phyloP scores from a whole-genome alignment of 2,797 vertebrate species.

The Macropus fuliginosus region DNA sequence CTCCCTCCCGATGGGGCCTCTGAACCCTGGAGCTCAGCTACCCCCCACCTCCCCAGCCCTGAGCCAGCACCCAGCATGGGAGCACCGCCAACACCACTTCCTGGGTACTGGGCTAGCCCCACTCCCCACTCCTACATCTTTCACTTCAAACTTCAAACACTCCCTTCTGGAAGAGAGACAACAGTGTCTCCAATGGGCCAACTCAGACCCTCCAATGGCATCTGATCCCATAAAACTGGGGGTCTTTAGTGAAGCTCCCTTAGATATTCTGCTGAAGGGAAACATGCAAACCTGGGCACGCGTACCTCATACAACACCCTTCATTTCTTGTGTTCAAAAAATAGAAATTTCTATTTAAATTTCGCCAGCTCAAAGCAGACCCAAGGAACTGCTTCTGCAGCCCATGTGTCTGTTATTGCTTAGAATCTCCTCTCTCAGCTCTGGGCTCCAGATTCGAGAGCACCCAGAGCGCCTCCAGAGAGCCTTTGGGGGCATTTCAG shows the following conservation, averaged over 20 bases:
- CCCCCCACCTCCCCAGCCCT: neutral
- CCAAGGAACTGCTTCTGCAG: neutral
- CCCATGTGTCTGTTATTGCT: constrained; percentile 73
- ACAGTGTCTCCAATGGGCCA: constrained; percentile 13
- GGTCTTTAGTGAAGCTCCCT: neutral
- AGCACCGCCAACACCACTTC: constrained; percentile 53
- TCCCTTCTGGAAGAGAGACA: neutral
- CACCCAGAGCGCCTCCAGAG: neutral
- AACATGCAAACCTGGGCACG: neutral
- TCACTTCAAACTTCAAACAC: neutral
- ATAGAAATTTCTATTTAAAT: constrained; percentile 65
- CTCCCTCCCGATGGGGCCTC: accelerated
- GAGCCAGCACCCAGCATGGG: neutral
- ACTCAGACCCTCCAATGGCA: neutral
- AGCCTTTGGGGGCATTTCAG: too few relatives aligned
- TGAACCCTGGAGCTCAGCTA: neutral
- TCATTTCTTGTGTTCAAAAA: constrained; percentile 32
- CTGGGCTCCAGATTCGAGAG: neutral
- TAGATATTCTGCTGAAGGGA: neutral
- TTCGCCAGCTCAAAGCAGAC: constrained; percentile 50
- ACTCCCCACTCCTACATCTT: neutral
- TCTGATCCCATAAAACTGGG: accelerated
- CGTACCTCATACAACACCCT: neutral
- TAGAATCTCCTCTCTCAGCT: neutral
- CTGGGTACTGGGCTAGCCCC: constrained; percentile 50